Evolutionary conservation across 2,113 vertebrate genomes (phyloP), one percentile per base, ranked within the genome.

Genomic region (Osmerus mordax): DNA sequence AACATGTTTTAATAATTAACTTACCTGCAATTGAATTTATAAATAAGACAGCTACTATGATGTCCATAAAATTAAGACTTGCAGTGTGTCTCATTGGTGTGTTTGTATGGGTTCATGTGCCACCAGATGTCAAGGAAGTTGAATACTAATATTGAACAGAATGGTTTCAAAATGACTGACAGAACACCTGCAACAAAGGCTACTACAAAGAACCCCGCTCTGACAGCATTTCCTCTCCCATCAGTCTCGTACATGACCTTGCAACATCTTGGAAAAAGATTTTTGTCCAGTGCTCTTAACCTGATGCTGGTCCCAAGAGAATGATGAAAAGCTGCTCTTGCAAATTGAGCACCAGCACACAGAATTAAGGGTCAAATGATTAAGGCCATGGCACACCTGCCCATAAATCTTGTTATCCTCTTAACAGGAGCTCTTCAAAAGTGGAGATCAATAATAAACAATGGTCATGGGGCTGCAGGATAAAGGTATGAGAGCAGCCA

Each of bases 181-280:
- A 91, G 90, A 91, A 85, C 93, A 94, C 92, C 93, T 94, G 93
- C 92, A 92, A 84, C 88, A 88, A 87, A 90, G 86, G 80, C 86
- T 86, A 93, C 92, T 94, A 93, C 93, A 94, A 94, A 93, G 92
- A 81, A 78, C 55, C 67, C 84, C 80, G 83, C 69, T 76, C 79
- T 90, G 90, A 92, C 92, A 91, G 90, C 88, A 71, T 72, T 91
- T 94, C 89, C 75, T 87, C 80, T 84, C 83, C 70, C 5, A 3
- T 29, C 62, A 88, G 83, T 82, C 86, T 87, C 78, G 79, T 71
- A 73, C 82, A 25, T 87, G 91, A 90, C 92, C 91, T 88, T 85
- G 9, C 81, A 89, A 77, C 81, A 92, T 89, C 74, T 90, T 88
- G 85, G 78, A 84, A 92, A 93, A 92, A 92, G 84, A 92, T 89